Base-by-base conservation (phyloP, 2,888 invertebrate species). In the Acronicta psi region DNA sequence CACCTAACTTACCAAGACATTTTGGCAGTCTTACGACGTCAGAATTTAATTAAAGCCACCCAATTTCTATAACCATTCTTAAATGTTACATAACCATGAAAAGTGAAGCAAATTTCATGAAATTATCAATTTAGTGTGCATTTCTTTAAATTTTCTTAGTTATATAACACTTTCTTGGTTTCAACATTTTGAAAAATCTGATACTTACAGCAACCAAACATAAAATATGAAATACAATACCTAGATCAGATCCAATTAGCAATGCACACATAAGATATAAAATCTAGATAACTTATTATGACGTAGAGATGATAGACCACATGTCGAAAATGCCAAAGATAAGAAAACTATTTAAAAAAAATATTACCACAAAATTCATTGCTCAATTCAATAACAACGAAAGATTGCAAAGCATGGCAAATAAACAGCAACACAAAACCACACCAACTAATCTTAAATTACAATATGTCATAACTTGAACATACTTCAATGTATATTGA, bases 31-130 rank as follows among this genome's bases (percentile, higher is more conserved):
- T 34, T n/a, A n/a, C n/a, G 8, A 34, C 34, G 5, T 8, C n/a
- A 34, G 6, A n/a, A 29, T 11, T 29, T 29, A 29, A 29, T 11
- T 20, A 36, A 9, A 20, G 14, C 6, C 20, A 17, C 10, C 18
- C 34, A 46, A n/a, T 36, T 46, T 23, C 47, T 47, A 23, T 20
- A 46, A 37, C 9, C n/a, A 46, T 37, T 46, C 14, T 23, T 47
- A 25, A 45, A 20, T 29, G 25, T 52, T 37, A 52, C 43, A 37
- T 18, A 37, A 43, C 43, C 52, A 37, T 52, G 52, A 52, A 51
- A 25, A 37, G 52, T 52, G 52, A 43, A 25, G 25, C 52, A 11
- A 52, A 52, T 43, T 43, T 25, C 52, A 25, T 52, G 36, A 43
- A 52, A 52, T 43, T 43, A 37, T n/a, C 34, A 5, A 43, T 43